phyloP scores from a whole-genome alignment of 2,797 vertebrate species.

The Enteromius viviparus region DNA sequence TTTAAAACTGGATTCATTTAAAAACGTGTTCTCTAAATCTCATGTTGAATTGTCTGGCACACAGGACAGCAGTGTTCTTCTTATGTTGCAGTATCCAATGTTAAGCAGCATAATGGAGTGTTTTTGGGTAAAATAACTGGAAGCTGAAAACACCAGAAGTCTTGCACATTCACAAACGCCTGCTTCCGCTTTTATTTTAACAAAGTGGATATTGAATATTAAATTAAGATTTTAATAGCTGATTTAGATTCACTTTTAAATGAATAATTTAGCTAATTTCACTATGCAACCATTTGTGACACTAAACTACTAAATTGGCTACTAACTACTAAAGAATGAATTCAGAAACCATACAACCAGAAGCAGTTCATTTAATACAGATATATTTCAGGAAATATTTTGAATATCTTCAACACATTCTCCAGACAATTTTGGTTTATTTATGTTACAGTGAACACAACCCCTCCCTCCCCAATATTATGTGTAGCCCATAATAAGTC shows the following conservation, averaged over 20 bases:
- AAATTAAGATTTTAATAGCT: background rate
- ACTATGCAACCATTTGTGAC: background rate
- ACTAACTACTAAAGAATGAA: background rate
- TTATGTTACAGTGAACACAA: slow-evolving; percentile 71
- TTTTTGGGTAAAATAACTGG: background rate
- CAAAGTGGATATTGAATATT: background rate
- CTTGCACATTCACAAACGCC: background rate
- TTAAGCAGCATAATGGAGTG: background rate
- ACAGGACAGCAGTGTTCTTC: background rate
- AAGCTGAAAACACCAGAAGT: background rate
- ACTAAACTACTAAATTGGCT: background rate
- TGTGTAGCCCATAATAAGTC: slow-evolving; percentile 79
- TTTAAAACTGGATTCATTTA: background rate
- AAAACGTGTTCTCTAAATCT: background rate
- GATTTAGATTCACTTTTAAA: background rate
- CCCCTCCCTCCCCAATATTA: slow-evolving; percentile 70
- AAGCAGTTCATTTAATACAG: slow-evolving; percentile 71
- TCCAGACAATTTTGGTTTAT: slow-evolving; percentile 74
- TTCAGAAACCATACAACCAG: slow-evolving; percentile 41
- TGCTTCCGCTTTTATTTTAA: background rate
- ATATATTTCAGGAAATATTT: slow-evolving; percentile 78
- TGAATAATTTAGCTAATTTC: background rate
- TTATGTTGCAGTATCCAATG: background rate
- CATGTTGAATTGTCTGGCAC: background rate
- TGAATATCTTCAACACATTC: slow-evolving; percentile 82